A percentile compares a stretch with the other conserved stretches of the same genome.
phyloP scores from a whole-genome alignment of 2,113 vertebrate genomes.

The Peromyscus californicus region DNA sequence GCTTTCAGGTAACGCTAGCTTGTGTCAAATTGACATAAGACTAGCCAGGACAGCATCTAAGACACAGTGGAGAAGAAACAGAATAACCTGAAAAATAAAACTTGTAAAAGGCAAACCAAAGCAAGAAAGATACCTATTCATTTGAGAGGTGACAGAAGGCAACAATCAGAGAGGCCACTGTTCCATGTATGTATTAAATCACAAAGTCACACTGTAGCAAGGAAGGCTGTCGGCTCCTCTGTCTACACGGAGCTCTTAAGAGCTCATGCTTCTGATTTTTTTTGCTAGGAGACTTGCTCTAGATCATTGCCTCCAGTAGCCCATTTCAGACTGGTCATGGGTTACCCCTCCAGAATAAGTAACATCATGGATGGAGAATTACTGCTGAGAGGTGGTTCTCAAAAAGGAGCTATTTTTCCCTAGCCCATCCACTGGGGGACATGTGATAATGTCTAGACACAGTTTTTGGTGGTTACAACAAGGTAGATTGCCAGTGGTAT shows the following conservation, averaged over 20 bases:
- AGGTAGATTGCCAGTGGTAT: not conserved
- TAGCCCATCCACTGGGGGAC: not conserved
- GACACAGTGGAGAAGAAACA: not conserved
- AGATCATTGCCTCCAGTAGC: not conserved
- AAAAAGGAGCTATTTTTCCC: not conserved
- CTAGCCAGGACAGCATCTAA: not conserved
- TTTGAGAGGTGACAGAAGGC: not conserved
- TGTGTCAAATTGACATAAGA: not conserved
- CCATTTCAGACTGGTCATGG: not conserved
- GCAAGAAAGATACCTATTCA: not conserved
- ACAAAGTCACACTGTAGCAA: not conserved
- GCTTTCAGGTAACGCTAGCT: not conserved
- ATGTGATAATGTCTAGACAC: not conserved
- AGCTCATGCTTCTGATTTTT: not conserved
- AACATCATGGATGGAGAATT: not conserved
- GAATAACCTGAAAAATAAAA: slow-evolving; percentile 37
- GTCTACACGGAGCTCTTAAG: not conserved
- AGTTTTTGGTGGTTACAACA: not conserved
- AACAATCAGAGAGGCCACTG: not conserved
- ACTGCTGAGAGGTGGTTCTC: not conserved
- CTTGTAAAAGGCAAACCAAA: not conserved
- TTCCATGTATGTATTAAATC: not conserved
- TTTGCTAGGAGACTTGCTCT: not conserved
- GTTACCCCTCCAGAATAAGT: not conserved
- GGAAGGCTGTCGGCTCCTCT: not conserved